Percentiles rank a stretch among this genome's conserved stretches.
Evolutionary conservation across 2,113 vertebrate species (phyloP).

Genomic region (Triplophysa tibetana): DNA sequence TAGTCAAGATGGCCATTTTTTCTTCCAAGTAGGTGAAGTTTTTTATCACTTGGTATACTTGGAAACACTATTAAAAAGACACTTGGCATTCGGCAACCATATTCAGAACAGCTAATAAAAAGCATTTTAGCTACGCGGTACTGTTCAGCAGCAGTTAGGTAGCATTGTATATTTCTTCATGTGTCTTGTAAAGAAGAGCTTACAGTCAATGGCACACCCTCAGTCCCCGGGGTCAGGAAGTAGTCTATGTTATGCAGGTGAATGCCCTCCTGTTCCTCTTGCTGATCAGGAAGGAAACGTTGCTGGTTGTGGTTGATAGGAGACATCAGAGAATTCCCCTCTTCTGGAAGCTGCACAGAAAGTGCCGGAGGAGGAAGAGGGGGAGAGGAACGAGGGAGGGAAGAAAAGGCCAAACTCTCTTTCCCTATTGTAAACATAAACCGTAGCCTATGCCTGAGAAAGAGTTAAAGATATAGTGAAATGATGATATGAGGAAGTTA

Average conservation of each 20-base stretch:
- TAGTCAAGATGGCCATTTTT: too few species aligned
- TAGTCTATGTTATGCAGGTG: constrained; percentile 73
- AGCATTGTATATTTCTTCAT: background rate
- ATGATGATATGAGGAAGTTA: background rate
- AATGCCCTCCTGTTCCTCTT: constrained; percentile 51
- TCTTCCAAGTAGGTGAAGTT: too few species aligned
- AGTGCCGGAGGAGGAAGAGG: constrained; percentile 2
- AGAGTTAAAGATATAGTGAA: background rate
- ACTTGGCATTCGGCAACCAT: too few species aligned
- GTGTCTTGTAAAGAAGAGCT: background rate
- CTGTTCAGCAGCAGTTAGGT: background rate
- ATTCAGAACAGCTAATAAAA: background rate
- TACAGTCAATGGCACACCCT: background rate
- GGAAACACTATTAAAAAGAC: too few species aligned
- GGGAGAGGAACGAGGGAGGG: background rate
- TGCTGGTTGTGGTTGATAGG: constrained; percentile 4
- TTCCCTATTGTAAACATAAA: constrained; percentile 58
- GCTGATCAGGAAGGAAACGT: constrained; percentile 27
- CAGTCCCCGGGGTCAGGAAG: constrained; percentile 60
- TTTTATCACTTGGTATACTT: too few species aligned
- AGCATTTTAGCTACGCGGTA: background rate
- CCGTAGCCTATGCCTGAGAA: constrained; percentile 60
- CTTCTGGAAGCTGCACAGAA: constrained; percentile 41
- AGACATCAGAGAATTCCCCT: constrained; percentile 57
- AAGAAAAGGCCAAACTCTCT: constrained; percentile 21